A percentile compares a stretch with the other conserved stretches of the same genome.
phyloP scores from a whole-genome alignment of 2,113 vertebrate genomes.

The Mirounga angustirostris region DNA sequence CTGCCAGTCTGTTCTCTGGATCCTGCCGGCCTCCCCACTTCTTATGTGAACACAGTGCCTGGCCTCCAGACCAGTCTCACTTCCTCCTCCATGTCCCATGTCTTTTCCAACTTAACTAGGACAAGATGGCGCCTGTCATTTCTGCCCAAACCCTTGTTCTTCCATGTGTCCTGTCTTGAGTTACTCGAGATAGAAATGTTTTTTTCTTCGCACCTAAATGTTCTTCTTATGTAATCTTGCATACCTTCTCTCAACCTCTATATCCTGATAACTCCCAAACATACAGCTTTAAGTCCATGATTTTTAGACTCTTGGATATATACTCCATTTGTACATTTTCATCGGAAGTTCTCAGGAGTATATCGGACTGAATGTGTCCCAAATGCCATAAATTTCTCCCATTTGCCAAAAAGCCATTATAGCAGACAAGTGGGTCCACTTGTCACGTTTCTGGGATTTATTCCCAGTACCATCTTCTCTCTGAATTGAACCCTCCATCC shows the following conservation, averaged over 20 bases:
- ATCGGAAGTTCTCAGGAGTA: not conserved
- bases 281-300: not conserved
- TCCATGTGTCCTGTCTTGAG: not conserved
- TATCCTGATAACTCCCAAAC: not conserved
- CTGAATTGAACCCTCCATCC: not conserved
- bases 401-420: not conserved
- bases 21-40: not conserved
- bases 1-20: not conserved
- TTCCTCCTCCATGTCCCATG: not conserved
- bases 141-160: not conserved
- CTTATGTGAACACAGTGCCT: not conserved
- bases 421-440: not conserved
- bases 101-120: not conserved
- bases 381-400: not conserved
- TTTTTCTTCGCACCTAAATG: not conserved
- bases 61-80: not conserved
- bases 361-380: not conserved
- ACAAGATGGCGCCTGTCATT: not conserved
- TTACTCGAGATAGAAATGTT: not conserved
- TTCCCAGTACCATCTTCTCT: not conserved
- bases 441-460: not conserved
- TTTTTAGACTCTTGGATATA: not conserved
- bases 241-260: not conserved
- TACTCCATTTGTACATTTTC: not conserved
- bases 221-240: not conserved